A percentile compares a stretch with the other conserved stretches of the same genome.
These are phyloP conservation scores for Drosophila repleta DNA, from an alignment of 1,140 invertebrate genomes.

Conservation along the genomic window DNA sequence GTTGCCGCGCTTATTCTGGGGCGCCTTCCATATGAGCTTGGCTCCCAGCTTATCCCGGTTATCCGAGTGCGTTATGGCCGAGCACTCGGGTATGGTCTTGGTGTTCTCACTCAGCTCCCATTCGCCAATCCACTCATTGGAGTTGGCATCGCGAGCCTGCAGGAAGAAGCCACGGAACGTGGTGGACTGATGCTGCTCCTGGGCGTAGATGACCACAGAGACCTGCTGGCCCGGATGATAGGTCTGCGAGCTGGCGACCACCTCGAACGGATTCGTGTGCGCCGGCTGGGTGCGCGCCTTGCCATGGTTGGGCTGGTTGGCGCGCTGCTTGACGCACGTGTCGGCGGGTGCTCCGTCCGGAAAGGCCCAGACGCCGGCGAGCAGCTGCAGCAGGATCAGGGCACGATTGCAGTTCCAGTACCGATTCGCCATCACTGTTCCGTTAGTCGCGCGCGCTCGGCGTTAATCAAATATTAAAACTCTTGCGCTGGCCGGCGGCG, in stretches of 20 bases:
- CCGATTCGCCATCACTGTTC: slow-evolving; percentile 41
- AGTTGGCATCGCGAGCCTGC: slow-evolving; percentile 89
- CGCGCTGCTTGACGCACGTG: slow-evolving; percentile 89
- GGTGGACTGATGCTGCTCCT: slow-evolving; percentile 76
- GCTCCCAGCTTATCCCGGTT: slow-evolving; percentile 90
- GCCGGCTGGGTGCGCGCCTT: slow-evolving; percentile 87
- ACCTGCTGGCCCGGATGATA: slow-evolving; percentile 88
- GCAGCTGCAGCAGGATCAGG: slow-evolving; percentile 18
- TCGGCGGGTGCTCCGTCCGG: slow-evolving; percentile 91
- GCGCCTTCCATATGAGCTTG: slow-evolving; percentile 90
- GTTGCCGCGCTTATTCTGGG: slow-evolving; percentile 86
- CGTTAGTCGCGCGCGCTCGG: slow-evolving; percentile 48
- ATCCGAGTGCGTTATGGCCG: slow-evolving; percentile 91
- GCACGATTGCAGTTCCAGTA: slow-evolving; percentile 19
- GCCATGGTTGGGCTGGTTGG: slow-evolving; percentile 91
- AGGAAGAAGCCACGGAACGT: slow-evolving; percentile 91
- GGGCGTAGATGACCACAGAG: slow-evolving; percentile 77
- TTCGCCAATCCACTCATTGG: slow-evolving; percentile 89
- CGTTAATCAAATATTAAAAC: slow-evolving; percentile 66
- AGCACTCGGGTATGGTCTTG: slow-evolving; percentile 90
- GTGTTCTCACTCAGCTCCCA: slow-evolving; percentile 89
- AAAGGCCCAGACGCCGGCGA: slow-evolving; percentile 83
- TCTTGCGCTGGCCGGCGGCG: slow-evolving; percentile 60
- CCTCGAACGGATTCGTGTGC: slow-evolving; percentile 87
- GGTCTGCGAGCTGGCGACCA: slow-evolving; percentile 86